Evolutionary conservation across 2,888 invertebrate species (phyloP).

Genomic region (Danaus chrysippus): DNA sequence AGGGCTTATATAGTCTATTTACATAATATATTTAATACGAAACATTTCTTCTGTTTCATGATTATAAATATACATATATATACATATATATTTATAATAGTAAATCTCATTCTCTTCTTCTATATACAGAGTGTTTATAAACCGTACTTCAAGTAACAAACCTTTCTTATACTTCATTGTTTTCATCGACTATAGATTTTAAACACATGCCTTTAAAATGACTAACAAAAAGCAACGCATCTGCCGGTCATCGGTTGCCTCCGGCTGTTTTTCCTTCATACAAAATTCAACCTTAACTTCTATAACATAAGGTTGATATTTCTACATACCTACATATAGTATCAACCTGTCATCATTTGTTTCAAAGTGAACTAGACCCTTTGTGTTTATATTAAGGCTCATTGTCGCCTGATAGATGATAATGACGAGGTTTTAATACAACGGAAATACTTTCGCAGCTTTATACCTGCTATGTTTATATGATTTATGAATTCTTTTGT

Average conservation of each 20-base stretch:
- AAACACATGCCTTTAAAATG: conserved; percentile 37
- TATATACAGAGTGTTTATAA: conserved; percentile 1
- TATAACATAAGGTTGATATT: conserved; percentile 17
- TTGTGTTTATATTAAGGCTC: conserved; percentile 2
- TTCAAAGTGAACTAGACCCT: conserved; percentile 18
- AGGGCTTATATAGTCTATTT: too few relatives aligned
- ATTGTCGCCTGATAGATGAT: conserved; percentile 13
- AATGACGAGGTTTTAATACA: conserved; percentile 23
- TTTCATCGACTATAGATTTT: conserved; percentile 25
- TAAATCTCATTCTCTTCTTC: too few relatives aligned
- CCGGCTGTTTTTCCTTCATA: conserved; percentile 14
- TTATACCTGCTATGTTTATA: conserved; percentile 24
- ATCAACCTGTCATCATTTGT: conserved; percentile 12
- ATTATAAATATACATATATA: too few relatives aligned
- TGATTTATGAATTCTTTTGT: background rate
- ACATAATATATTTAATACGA: too few relatives aligned
- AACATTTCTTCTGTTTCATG: too few relatives aligned
- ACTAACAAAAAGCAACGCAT: conserved; percentile 39
- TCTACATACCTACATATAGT: conserved; percentile 10
- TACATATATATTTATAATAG: too few relatives aligned
- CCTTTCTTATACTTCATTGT: conserved; percentile 8
- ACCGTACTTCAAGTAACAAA: conserved; percentile 3
- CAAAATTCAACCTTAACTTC: conserved; percentile 24
- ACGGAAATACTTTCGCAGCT: conserved; percentile 33
- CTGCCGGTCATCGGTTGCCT: conserved; percentile 32